These are phyloP conservation scores for Drosophila birchii DNA, from an alignment of 2,888 invertebrate genomes.

Conservation along the genomic window DNA sequence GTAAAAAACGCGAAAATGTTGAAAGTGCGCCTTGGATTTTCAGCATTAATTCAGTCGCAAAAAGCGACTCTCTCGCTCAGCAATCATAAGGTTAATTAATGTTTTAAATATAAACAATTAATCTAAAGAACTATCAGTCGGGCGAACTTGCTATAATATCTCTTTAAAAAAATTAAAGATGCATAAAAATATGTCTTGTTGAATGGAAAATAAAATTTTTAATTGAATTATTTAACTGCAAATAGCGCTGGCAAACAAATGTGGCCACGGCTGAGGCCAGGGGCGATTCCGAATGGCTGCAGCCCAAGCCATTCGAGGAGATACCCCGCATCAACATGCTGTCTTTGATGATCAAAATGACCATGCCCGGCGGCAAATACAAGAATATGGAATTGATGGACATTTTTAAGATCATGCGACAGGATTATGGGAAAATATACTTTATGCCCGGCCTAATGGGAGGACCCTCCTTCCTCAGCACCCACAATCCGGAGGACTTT, in stretches of 20 bases:
- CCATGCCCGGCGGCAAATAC: conserved; percentile 73
- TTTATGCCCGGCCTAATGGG: conserved; percentile 82
- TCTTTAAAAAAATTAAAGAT: background rate
- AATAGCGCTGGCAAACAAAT: conserved; percentile 58
- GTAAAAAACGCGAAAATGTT: conserved; percentile 43
- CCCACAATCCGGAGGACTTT: conserved; percentile 86
- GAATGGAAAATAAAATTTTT: too few relatives aligned
- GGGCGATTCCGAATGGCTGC: conserved; percentile 63
- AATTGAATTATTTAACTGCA: background rate
- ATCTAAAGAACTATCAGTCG: background rate
- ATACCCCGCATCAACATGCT: conserved; percentile 61
- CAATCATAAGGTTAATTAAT: conserved; percentile 1
- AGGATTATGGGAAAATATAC: conserved; percentile 83
- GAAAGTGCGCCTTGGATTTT: conserved; percentile 25
- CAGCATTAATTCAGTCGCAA: conserved; percentile 30
- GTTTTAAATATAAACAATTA: conserved; percentile 2
- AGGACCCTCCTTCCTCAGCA: conserved; percentile 73
- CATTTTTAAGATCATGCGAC: conserved; percentile 50
- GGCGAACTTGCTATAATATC: background rate
- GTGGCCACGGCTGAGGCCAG: conserved; percentile 21
- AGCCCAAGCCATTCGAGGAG: conserved; percentile 63
- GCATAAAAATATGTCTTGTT: background rate
- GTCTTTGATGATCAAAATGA: conserved; percentile 30
- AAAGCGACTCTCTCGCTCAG: conserved; percentile 45
- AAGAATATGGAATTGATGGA: conserved; percentile 53